Conservation (phyloP, 2,113 vertebrate genomes). For the Orcinus orca region DNA sequence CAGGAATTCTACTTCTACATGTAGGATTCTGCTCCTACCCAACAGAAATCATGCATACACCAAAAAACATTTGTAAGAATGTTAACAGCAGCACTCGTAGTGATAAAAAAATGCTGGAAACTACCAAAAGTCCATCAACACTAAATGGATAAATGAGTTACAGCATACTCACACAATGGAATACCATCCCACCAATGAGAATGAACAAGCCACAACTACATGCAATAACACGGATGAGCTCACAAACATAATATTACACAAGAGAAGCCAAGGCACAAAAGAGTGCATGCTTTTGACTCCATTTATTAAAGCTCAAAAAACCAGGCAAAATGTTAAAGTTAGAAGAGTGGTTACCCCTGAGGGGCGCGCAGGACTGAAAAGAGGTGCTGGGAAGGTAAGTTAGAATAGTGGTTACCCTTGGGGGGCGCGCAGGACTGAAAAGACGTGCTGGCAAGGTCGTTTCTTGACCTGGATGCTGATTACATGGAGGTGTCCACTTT, state of each 20-base stretch:
- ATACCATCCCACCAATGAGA: not conserved
- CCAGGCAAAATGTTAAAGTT: not conserved
- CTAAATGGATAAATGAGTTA: not conserved
- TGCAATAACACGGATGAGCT: not conserved
- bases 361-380: not conserved
- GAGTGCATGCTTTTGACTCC: not conserved
- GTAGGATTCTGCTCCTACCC: not conserved
- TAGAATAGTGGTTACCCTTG: too few relatives aligned
- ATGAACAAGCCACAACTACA: not conserved
- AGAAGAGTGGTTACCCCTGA: not conserved
- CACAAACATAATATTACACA: not conserved
- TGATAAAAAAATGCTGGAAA: conserved; percentile 8
- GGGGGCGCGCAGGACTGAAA: too few relatives aligned
- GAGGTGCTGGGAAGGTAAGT: too few relatives aligned
- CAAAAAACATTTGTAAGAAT: not conserved
- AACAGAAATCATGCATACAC: not conserved
- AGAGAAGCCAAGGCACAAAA: not conserved
- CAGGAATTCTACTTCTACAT: not conserved
- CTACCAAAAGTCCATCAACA: not conserved
- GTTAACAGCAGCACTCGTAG: not conserved
- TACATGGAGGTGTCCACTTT: not conserved
- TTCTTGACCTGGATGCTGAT: not conserved
- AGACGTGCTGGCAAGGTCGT: not conserved
- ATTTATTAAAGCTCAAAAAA: not conserved
- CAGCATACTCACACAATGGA: not conserved